Conservation (phyloP, 2,113 vertebrate species). For the Ramphastos sulfuratus region DNA sequence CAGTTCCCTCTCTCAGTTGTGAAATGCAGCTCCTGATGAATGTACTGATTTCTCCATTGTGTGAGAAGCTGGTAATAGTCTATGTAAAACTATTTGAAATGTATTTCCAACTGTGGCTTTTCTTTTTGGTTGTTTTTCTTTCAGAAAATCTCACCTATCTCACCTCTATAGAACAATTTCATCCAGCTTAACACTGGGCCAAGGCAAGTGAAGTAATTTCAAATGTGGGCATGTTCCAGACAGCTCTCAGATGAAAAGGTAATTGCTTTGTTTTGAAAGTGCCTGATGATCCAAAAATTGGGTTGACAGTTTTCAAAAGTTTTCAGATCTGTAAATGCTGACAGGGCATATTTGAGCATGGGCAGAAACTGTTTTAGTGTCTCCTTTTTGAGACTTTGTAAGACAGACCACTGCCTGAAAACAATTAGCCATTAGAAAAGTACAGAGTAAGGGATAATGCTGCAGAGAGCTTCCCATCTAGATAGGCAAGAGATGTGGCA, state of each 20-base stretch:
- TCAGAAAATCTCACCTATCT: neutral
- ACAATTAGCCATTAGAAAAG: neutral
- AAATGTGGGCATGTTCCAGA: neutral
- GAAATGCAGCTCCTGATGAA: slow-evolving; percentile 8
- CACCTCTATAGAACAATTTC: neutral
- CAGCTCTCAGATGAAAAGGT: neutral
- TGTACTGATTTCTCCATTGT: neutral
- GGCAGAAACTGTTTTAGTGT: neutral
- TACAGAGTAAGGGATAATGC: neutral
- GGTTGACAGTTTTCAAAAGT: neutral
- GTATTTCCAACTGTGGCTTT: neutral
- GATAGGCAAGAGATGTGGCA: neutral
- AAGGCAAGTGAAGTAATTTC: neutral
- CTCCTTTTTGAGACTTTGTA: neutral
- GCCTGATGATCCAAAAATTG: neutral
- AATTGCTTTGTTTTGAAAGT: slow-evolving; percentile 13
- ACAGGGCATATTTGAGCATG: neutral
- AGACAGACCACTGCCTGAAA: neutral
- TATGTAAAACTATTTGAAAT: neutral
- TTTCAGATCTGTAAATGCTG: neutral
- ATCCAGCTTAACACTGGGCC: neutral
- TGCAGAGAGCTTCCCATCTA: neutral
- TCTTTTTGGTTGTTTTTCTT: neutral
- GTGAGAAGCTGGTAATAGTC: neutral
- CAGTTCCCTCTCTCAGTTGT: neutral